These are phyloP conservation scores for Silurus aristotelis DNA, from an alignment of 2,797 vertebrate species.

Conservation along the genomic window DNA sequence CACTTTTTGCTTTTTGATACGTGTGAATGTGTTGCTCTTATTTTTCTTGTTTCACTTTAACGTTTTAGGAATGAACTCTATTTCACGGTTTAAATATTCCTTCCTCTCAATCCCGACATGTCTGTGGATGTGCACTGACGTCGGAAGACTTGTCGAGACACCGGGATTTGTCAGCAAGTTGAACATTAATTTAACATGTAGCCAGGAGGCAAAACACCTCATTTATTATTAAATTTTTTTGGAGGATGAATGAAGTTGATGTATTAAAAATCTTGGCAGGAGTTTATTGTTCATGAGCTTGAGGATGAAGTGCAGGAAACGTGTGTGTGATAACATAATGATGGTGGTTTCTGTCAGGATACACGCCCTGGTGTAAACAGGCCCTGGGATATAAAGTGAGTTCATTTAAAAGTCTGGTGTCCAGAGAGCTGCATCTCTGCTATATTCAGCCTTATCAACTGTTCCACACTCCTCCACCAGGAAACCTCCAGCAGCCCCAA, in stretches of 20 bases:
- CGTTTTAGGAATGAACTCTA: too few species aligned
- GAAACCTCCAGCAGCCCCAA: constrained; percentile 43
- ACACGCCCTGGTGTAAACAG: constrained; percentile 1
- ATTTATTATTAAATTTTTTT: background rate
- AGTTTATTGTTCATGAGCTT: background rate
- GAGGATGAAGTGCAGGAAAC: background rate
- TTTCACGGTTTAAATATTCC: too few species aligned
- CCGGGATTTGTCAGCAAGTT: background rate
- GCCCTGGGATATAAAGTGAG: background rate
- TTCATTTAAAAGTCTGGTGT: background rate
- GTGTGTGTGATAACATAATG: background rate
- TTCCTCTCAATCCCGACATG: too few species aligned
- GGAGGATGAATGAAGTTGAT: background rate
- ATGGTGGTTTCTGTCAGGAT: background rate
- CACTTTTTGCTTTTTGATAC: too few species aligned
- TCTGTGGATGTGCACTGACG: too few species aligned
- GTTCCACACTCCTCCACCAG: constrained; percentile 39
- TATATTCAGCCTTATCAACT: constrained; percentile 41
- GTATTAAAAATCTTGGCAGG: background rate
- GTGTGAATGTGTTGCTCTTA: too few species aligned
- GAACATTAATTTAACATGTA: background rate
- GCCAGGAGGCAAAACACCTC: background rate
- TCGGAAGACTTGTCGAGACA: background rate
- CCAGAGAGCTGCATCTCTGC: constrained; percentile 18
- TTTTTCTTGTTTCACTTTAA: too few species aligned